A percentile compares a stretch with the other conserved stretches of the same genome.
These are phyloP conservation scores for Venustoraphidia nigricollis DNA, from an alignment of 2,888 invertebrate genomes.

Conservation along the genomic window DNA sequence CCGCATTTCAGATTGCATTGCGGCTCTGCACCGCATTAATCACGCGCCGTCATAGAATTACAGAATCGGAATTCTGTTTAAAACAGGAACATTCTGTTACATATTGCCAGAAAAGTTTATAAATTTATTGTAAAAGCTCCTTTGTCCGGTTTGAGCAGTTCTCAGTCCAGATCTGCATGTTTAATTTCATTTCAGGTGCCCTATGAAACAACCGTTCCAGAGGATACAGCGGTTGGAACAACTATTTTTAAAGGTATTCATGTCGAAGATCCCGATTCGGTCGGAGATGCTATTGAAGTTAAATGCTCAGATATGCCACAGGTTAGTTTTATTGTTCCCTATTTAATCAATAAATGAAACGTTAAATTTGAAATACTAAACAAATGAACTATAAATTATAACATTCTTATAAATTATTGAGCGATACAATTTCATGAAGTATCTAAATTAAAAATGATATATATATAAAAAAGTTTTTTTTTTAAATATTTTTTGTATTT, in stretches of 20 bases:
- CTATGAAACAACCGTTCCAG: constrained; percentile 63
- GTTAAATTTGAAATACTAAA: not conserved
- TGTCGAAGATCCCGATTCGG: constrained; percentile 64
- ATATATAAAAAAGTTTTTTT: constrained; percentile 11
- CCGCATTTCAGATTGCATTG: too few species aligned
- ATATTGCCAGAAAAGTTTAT: too few species aligned
- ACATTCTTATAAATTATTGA: not conserved
- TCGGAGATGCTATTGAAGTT: constrained; percentile 68
- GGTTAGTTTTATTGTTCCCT: constrained; percentile 18
- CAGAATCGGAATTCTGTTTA: too few species aligned
- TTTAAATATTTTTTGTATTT: constrained; percentile 17
- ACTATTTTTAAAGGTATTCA: constrained; percentile 56
- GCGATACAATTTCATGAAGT: not conserved
- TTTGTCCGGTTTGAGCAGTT: not conserved
- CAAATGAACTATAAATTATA: not conserved
- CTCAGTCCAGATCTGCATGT: not conserved
- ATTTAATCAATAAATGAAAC: not conserved
- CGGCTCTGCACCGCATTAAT: too few species aligned
- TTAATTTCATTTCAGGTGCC: constrained; percentile 43
- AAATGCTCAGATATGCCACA: constrained; percentile 39
- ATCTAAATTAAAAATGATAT: constrained; percentile 5
- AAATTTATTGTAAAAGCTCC: not conserved
- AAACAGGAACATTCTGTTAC: too few species aligned
- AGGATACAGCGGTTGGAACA: constrained; percentile 57
- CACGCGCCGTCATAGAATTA: too few species aligned